phyloP scores from a whole-genome alignment of 2,888 invertebrate species.

The Ephialtes manifestator region DNA sequence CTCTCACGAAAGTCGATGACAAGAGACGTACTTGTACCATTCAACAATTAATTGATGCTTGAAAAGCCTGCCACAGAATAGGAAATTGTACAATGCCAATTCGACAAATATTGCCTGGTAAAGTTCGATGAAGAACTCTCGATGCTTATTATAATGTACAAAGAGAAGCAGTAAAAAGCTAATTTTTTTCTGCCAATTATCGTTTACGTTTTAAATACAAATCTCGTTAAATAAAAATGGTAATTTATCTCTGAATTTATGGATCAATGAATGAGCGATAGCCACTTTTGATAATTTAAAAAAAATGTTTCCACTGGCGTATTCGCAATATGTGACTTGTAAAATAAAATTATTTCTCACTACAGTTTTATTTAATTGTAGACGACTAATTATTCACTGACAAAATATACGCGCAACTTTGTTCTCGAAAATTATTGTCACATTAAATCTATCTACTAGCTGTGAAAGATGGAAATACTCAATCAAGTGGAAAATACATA shows the following conservation, averaged over 20 bases:
- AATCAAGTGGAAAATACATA: not conserved
- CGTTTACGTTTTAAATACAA: not conserved
- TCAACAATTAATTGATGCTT: constrained; percentile 8
- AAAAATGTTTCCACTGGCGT: too few species aligned
- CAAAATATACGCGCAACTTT: too few species aligned
- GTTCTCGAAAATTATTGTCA: not conserved
- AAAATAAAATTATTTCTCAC: too few species aligned
- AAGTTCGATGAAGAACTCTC: constrained; percentile 6
- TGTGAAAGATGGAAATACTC: not conserved
- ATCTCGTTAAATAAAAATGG: not conserved
- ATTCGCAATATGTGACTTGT: not conserved
- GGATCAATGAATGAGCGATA: not conserved
- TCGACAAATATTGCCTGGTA: not conserved
- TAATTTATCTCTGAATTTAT: not conserved
- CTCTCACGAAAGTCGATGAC: not conserved
- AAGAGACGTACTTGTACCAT: not conserved
- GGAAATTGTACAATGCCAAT: not conserved
- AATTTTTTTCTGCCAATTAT: constrained; percentile 23
- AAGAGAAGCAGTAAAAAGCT: not conserved
- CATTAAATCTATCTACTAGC: not conserved
- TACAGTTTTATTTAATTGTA: too few species aligned
- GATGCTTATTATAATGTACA: not conserved
- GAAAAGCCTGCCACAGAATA: not conserved
- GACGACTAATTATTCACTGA: too few species aligned
- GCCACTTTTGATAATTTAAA: not conserved